Evolutionary conservation across 2,113 vertebrate species (phyloP), one percentile per base, ranked within the genome.

Genomic region (Etheostoma cragini): DNA sequence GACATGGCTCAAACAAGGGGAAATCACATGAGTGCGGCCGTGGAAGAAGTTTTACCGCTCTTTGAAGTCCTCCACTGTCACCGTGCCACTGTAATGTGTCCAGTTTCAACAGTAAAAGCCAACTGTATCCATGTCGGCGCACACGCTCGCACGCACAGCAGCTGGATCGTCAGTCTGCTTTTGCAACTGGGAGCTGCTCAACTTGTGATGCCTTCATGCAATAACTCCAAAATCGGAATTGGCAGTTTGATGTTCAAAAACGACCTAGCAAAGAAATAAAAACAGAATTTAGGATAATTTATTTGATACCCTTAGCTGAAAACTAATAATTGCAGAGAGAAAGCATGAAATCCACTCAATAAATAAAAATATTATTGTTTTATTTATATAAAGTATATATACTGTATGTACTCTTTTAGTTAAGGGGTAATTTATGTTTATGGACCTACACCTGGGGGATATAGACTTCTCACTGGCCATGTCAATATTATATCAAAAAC

Each of bases 1-100:
- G 97, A 98, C 98, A 99, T 99, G 95, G 96, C 95, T 91, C 80
- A 21, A 52, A 76, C 50, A n/a, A 13, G 21, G 22, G 22, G 22
- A 33, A 73, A 81, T 88, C 87, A 87, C 91, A 89, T 82, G 73
- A 85, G 88, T 58, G 84, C 88, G 75, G 84, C 84, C 73, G 88
- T 62, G 79, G 73, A 78, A 80, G 75, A 91, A 86, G 83, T 83
- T 84, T 82, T 38, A 11, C 61, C 81, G 70, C 72, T 82, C 63
- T 46, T 22, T 35, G 73, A 57, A 81, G 77, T 58, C 30, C 22
- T 33, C 47, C 73, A 3, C 64, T 54, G 58, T 57, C 62, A 19
- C 79, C 12, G 66, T 16, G 56, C 63, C 64, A 62, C 62, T 50
- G 74, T 3, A 33, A 24, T 14, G 81, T n/a, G 75, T 76, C 81